A percentile compares a stretch with the other conserved stretches of the same genome.
Conservation (phyloP, 64 coral and sea anemone genomes). For the Montipora foliosa region DNA sequence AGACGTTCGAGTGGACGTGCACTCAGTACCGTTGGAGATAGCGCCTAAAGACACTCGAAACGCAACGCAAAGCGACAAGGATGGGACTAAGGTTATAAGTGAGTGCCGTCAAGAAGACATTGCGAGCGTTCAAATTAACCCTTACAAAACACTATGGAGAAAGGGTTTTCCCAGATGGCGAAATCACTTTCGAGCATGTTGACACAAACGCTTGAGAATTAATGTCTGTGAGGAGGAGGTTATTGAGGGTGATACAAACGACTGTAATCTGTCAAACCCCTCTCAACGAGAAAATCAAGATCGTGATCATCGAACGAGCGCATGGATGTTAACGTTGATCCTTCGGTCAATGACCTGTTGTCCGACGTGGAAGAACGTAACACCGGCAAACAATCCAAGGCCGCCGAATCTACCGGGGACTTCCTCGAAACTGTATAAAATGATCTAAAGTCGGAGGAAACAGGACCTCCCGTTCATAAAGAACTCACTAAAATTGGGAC, state of each 20-base stretch:
- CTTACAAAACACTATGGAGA: not conserved
- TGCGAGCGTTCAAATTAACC: not conserved
- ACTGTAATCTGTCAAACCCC: constrained; percentile 10
- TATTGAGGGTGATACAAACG: not conserved
- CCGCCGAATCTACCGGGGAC: too few relatives aligned
- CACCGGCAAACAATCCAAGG: too few relatives aligned
- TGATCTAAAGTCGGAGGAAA: too few relatives aligned
- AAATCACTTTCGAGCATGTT: not conserved
- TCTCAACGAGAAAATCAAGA: not conserved
- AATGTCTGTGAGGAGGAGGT: not conserved
- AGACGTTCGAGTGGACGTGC: not conserved
- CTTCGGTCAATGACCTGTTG: too few relatives aligned
- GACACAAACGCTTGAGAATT: not conserved
- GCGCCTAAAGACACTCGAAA: not conserved
- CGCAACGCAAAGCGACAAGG: not conserved
- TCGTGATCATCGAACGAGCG: not conserved
- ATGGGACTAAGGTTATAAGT: not conserved
- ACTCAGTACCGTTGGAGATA: not conserved
- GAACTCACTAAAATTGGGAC: too few relatives aligned
- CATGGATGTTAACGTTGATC: not conserved
- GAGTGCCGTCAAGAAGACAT: not conserved
- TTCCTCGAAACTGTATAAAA: too few relatives aligned
- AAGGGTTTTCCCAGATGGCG: constrained; percentile 6
- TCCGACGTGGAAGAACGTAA: too few relatives aligned
- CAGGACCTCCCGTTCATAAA: too few relatives aligned